These are phyloP conservation scores for Melanotaenia duboulayi DNA, from an alignment of 2,113 vertebrate species.

Conservation along the genomic window DNA sequence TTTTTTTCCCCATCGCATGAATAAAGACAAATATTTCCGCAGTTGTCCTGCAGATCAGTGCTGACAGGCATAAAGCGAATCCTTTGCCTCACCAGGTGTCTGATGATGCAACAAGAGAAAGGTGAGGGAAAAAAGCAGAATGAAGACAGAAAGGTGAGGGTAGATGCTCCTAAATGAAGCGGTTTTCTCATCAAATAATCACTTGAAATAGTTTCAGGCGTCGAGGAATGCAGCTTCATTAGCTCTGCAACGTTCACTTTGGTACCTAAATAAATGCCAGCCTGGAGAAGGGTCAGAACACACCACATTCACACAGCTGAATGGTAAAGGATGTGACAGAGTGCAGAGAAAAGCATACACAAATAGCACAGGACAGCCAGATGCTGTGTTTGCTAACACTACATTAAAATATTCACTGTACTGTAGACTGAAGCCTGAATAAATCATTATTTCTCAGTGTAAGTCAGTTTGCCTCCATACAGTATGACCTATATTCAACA, in stretches of 20 bases:
- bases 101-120: slow-evolving; percentile 13
- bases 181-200: slow-evolving; percentile 9
- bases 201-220: slow-evolving; percentile 19
- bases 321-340: slow-evolving; percentile 17
- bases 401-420: slow-evolving; percentile 56
- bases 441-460: slow-evolving; percentile 47
- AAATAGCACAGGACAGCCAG: slow-evolving; percentile 18
- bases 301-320: background rate
- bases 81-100: background rate
- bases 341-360: background rate
- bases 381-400: slow-evolving; percentile 16
- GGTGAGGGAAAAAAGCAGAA: slow-evolving; percentile 24
- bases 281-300: background rate
- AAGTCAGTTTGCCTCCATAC: slow-evolving; percentile 10
- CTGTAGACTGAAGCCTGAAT: slow-evolving; percentile 53
- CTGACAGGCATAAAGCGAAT: slow-evolving; percentile 35
- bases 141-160: slow-evolving; percentile 9
- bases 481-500: slow-evolving; percentile 38
- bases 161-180: background rate
- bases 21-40: slow-evolving; percentile 28
- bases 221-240: background rate
- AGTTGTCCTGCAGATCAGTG: slow-evolving; percentile 26
- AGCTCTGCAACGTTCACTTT: slow-evolving; percentile 19
- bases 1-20: slow-evolving; percentile 9
- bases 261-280: background rate